Base-by-base conservation (phyloP, 2,888 invertebrate genomes). In the Epinotia nisella region DNA sequence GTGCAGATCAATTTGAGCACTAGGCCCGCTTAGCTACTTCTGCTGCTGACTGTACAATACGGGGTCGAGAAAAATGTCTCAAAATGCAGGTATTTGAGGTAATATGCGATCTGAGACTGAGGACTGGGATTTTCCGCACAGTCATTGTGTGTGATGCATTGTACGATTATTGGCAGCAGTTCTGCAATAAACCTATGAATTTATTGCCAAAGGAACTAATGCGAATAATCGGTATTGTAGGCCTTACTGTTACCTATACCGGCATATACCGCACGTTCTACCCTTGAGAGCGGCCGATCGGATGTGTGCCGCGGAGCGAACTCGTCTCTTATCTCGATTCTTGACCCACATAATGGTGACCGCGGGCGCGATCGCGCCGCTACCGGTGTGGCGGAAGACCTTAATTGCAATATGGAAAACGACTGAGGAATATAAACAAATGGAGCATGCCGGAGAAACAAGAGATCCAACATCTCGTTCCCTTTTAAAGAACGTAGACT, bases 321-420 rank as follows among this genome's bases (percentile, higher is more conserved):
- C 87, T 87, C 87, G 86, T 85, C 84, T 83, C 85, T 87, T 87
- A 87, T 89, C 90, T 90, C 89, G 90, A 90, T 90, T 89, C 90
- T 90, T 90, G 90, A 90, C 90, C 90, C 84, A 90, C 87, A 87
- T 90, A 84, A 9, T 79, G 78, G 84, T 84, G 88, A 86, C 88
- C 89, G 87, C 87, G 85, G 85, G 81, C 82, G 84, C 83, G 85
- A 84, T 83, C 86, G 76, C 78, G 80, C 78, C 82, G 78, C 72
- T 81, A 80, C 79, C 82, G 80, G 80, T 83, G 85, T 83, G 85
- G 82, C 86, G 85, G 85, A 85, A 87, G 82, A 85, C 84, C 84
- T 84, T 85, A 85, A 87, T 87, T 86, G 82, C 80, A 76, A 78
- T 79, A 79, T 81, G 78, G 78, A 79, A 80, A 77, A 24, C 75